These are phyloP conservation scores for Encarsia formosa DNA, from an alignment of 2,888 invertebrate species.

Conservation along the genomic window DNA sequence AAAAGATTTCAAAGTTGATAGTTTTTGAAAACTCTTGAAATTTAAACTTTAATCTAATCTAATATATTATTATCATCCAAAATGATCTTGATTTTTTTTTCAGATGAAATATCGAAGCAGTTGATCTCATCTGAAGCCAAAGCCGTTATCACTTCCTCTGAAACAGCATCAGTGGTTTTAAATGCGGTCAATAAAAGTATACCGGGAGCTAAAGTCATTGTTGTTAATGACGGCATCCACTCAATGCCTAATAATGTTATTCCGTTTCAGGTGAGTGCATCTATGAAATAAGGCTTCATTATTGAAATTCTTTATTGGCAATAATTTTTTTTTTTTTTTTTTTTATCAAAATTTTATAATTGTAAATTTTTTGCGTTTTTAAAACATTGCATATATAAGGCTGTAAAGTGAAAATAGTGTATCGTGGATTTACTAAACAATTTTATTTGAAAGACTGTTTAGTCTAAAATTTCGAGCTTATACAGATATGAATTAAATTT, in stretches of 20 bases:
- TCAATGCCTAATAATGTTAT: conserved; percentile 57
- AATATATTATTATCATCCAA: no score
- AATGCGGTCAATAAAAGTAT: conserved; percentile 44
- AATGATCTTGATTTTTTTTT: neutral
- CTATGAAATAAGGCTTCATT: no score
- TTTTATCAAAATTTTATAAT: no score
- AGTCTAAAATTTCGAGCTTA: no score
- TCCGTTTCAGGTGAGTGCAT: conserved; percentile 57
- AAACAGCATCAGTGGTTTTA: conserved; percentile 54
- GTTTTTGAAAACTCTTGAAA: no score
- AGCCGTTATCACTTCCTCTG: conserved; percentile 59
- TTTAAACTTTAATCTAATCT: no score
- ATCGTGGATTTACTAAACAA: no score
- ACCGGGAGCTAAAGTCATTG: conserved; percentile 34
- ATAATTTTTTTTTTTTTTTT: neutral
- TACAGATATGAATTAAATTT: no score
- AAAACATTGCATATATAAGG: no score
- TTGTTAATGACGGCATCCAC: conserved; percentile 43
- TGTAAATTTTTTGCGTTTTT: neutral
- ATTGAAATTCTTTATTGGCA: neutral
- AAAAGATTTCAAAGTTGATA: no score
- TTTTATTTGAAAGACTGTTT: no score
- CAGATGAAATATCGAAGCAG: conserved; percentile 70
- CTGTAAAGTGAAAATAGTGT: no score
- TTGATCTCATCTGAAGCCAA: conserved; percentile 61